phyloP scores from a whole-genome alignment of 2,797 vertebrate species.

The Parauchenoglanis punctatus region DNA sequence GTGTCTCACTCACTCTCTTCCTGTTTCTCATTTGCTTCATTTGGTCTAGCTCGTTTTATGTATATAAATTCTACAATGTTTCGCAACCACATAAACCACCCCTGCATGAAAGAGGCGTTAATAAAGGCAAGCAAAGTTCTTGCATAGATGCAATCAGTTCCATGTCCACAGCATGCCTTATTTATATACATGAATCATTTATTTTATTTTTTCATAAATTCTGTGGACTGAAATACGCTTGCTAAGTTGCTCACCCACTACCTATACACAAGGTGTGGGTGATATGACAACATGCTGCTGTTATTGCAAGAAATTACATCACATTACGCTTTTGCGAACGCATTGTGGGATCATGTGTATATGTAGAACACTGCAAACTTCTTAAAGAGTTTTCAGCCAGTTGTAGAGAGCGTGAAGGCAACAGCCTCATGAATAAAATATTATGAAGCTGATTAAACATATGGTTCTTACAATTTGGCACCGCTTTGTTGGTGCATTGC shows the following conservation, averaged over 20 bases:
- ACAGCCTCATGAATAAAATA: slow-evolving; percentile 34
- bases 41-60: not conserved
- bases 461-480: slow-evolving; percentile 19
- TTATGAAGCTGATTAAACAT: slow-evolving; percentile 26
- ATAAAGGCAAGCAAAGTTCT: slow-evolving; percentile 22
- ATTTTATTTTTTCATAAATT: slow-evolving; percentile 22
- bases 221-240: slow-evolving; percentile 29
- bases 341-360: slow-evolving; percentile 24
- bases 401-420: slow-evolving; percentile 10
- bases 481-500: slow-evolving; percentile 24
- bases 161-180: slow-evolving; percentile 51
- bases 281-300: slow-evolving; percentile 36
- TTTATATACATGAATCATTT: not conserved
- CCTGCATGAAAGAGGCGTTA: not conserved
- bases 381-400: slow-evolving; percentile 33
- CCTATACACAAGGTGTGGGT: slow-evolving; percentile 25
- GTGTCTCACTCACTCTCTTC: slow-evolving; percentile 30
- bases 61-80: not conserved
- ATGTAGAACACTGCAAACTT: slow-evolving; percentile 32
- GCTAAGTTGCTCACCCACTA: slow-evolving; percentile 27
- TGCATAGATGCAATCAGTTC: slow-evolving; percentile 7
- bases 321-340: slow-evolving; percentile 30
- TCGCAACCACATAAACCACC: not conserved
- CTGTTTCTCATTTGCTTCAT: slow-evolving; percentile 57
- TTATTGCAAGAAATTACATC: slow-evolving; percentile 44